Percentiles rank a stretch among this genome's conserved stretches.
These are phyloP conservation scores for Drosophila persimilis DNA, from an alignment of 1,140 invertebrate species.

Conservation along the genomic window DNA sequence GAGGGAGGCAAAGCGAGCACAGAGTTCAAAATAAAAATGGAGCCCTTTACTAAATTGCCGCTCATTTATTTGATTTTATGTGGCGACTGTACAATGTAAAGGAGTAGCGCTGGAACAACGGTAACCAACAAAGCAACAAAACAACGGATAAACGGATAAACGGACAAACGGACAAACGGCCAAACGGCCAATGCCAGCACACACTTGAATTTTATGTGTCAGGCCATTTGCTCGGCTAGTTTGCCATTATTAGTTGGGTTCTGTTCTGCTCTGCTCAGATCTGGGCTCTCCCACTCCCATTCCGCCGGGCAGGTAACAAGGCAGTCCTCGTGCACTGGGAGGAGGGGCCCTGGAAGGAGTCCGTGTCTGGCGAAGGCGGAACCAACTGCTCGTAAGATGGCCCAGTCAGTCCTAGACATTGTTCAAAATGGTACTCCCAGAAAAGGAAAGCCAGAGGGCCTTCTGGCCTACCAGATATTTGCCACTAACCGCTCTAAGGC, in stretches of 20 bases:
- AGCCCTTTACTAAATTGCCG: conserved; percentile 40
- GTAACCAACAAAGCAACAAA: conserved; percentile 14
- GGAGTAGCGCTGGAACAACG: conserved; percentile 22
- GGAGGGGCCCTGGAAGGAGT: no score
- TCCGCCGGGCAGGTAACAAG: conserved; percentile 14
- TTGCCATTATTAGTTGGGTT: conserved; percentile 29
- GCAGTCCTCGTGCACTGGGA: background rate
- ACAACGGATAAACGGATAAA: conserved; percentile 23
- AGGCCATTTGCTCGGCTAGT: conserved; percentile 37
- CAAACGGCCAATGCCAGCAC: conserved; percentile 25
- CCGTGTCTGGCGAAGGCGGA: no score
- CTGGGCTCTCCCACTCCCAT: conserved; percentile 7
- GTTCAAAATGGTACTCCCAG: no score
- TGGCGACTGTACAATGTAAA: conserved; percentile 28
- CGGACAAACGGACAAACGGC: conserved; percentile 23
- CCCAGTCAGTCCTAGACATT: no score
- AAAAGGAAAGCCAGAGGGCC: no score
- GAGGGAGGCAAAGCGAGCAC: background rate
- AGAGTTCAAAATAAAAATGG: conserved; percentile 62
- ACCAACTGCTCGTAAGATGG: no score
- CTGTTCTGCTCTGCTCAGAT: conserved; percentile 19
- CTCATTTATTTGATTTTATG: conserved; percentile 70
- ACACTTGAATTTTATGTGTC: conserved; percentile 46
- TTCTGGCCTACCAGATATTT: no score
- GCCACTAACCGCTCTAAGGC: no score